phyloP scores from a whole-genome alignment of 2,113 vertebrate species.

The Cathartes aura region DNA sequence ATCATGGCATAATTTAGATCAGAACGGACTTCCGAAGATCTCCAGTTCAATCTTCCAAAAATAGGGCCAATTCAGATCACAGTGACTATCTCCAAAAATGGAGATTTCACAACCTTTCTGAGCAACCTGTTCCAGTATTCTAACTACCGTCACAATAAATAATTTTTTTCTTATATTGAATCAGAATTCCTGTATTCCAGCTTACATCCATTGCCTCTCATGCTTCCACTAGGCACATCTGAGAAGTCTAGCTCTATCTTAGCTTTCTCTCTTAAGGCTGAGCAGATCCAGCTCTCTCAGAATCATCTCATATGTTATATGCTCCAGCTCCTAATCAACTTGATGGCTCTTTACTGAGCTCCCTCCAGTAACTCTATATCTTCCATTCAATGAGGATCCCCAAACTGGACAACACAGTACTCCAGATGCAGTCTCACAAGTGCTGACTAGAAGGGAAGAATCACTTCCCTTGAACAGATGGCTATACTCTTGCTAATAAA shows the following conservation, averaged over 20 bases:
- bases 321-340: background rate
- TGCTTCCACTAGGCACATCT: background rate
- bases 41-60: background rate
- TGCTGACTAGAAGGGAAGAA: background rate
- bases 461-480: background rate
- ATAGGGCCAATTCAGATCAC: background rate
- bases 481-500: background rate
- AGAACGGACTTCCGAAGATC: background rate
- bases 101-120: background rate
- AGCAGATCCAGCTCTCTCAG: background rate
- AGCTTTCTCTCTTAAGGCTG: background rate
- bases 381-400: background rate
- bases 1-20: background rate
- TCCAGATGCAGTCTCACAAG: background rate
- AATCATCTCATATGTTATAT: fast-evolving
- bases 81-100: background rate
- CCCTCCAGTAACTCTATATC: background rate
- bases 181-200: background rate
- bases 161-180: background rate
- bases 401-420: background rate
- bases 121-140: background rate
- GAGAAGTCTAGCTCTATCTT: background rate
- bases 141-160: background rate
- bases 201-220: background rate
- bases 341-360: background rate